phyloP scores from a whole-genome alignment of 2,888 invertebrate species.

The Serripes groenlandicus region DNA sequence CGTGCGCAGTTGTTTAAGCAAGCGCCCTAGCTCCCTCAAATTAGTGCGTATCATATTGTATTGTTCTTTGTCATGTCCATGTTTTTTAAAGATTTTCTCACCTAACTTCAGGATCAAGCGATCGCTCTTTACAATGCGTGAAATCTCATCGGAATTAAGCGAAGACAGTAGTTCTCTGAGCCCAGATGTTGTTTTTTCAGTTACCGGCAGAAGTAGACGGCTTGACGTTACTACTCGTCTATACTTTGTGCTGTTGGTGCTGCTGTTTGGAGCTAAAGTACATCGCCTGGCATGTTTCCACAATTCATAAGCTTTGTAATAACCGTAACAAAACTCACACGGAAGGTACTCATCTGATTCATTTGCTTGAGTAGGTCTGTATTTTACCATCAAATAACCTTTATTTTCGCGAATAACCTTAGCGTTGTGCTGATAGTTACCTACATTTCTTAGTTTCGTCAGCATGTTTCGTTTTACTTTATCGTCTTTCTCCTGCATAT shows the following conservation, averaged over 20 bases:
- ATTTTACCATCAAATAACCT: neutral
- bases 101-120: neutral
- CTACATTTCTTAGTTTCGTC: no score
- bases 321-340: neutral
- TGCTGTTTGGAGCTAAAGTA: neutral
- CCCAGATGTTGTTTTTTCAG: neutral
- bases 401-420: neutral
- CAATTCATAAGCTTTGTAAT: neutral
- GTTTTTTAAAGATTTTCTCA: neutral
- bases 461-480: no score
- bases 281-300: neutral
- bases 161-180: neutral
- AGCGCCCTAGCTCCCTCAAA: neutral
- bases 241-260: no score
- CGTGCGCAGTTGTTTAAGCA: neutral
- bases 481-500: no score
- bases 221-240: neutral
- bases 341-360: neutral
- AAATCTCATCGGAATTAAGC: neutral
- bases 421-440: neutral
- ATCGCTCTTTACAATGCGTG: neutral
- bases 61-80: slow-evolving; percentile 3
- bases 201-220: neutral
- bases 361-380: neutral
- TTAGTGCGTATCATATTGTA: neutral